phyloP scores from a whole-genome alignment of 1,140 invertebrate genomes.

The Drosophila subpulchrella region DNA sequence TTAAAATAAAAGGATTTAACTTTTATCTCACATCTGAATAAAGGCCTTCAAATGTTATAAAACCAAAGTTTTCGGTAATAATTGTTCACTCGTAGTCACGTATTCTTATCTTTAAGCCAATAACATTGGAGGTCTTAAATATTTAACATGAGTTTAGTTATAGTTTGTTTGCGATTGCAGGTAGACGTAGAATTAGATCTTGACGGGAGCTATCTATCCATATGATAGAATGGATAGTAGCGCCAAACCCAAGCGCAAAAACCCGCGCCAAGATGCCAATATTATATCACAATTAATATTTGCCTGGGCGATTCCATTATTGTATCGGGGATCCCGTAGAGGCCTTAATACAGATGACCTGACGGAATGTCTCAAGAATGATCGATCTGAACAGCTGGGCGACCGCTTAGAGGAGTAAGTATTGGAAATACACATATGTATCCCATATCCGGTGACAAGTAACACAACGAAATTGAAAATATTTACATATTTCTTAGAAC shows the following conservation, averaged over 20 bases:
- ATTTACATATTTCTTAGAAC: neutral
- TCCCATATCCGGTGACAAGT: neutral
- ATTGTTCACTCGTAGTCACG: neutral
- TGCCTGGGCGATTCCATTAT: slow-evolving; percentile 80
- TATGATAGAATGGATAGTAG: slow-evolving; percentile 78
- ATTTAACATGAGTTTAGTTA: slow-evolving; percentile 22
- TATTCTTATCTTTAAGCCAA: slow-evolving; percentile 20
- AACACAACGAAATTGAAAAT: neutral
- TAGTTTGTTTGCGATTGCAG: slow-evolving; percentile 14
- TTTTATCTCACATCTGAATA: neutral
- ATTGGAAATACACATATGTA: neutral
- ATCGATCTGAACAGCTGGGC: slow-evolving; percentile 79
- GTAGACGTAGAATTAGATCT: slow-evolving; percentile 1
- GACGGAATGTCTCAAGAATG: slow-evolving; percentile 74
- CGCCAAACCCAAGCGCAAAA: slow-evolving; percentile 72
- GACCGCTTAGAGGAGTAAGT: slow-evolving; percentile 84
- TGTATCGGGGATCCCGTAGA: slow-evolving; percentile 72
- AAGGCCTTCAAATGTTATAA: neutral
- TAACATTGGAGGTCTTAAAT: neutral
- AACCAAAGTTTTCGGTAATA: neutral
- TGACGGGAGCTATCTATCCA: neutral
- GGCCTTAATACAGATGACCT: slow-evolving; percentile 81
- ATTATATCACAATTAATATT: slow-evolving; percentile 83
- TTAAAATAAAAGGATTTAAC: neutral
- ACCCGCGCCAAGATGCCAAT: slow-evolving; percentile 78